phyloP scores from a whole-genome alignment of 2,113 vertebrate genomes.

The Laticauda laticaudata region DNA sequence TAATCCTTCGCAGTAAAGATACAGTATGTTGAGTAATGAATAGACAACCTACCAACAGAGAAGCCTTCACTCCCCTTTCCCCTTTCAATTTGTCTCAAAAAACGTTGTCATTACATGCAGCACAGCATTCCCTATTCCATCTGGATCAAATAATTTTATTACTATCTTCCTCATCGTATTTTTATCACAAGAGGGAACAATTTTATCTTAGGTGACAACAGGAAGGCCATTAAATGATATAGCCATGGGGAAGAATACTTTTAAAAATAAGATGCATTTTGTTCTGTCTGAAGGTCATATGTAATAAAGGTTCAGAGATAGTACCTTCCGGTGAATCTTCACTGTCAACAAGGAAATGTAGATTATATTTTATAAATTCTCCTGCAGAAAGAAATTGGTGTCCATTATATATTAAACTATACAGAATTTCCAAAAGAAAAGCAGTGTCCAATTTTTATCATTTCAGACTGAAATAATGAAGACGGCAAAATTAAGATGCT shows the following conservation, averaged over 20 bases:
- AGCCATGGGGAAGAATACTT: slow-evolving; percentile 54
- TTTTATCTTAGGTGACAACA: slow-evolving; percentile 29
- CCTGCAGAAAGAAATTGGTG: slow-evolving; percentile 53
- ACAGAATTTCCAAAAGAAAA: slow-evolving; percentile 28
- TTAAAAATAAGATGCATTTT: slow-evolving; percentile 52
- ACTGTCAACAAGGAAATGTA: slow-evolving; percentile 54
- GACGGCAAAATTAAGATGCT: not conserved
- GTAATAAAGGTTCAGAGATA: slow-evolving; percentile 60
- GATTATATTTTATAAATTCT: slow-evolving; percentile 50
- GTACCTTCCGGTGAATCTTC: slow-evolving; percentile 55
- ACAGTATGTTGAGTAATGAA: not conserved
- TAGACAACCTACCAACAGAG: not conserved
- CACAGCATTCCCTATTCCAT: slow-evolving; percentile 23
- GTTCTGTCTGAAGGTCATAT: slow-evolving; percentile 59
- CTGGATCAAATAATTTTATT: slow-evolving; percentile 36
- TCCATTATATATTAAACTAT: slow-evolving; percentile 42
- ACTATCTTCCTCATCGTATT: slow-evolving; percentile 32
- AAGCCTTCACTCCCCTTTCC: slow-evolving; percentile 4
- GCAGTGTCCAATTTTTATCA: not conserved
- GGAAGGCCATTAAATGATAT: slow-evolving; percentile 30
- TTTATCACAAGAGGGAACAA: slow-evolving; percentile 18
- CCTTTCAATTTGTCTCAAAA: not conserved
- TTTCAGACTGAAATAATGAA: not conserved
- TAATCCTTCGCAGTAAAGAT: not conserved
- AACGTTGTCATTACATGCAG: slow-evolving; percentile 2